phyloP scores from a whole-genome alignment of 1,140 invertebrate species.

The Caenorhabditis inopinata region DNA sequence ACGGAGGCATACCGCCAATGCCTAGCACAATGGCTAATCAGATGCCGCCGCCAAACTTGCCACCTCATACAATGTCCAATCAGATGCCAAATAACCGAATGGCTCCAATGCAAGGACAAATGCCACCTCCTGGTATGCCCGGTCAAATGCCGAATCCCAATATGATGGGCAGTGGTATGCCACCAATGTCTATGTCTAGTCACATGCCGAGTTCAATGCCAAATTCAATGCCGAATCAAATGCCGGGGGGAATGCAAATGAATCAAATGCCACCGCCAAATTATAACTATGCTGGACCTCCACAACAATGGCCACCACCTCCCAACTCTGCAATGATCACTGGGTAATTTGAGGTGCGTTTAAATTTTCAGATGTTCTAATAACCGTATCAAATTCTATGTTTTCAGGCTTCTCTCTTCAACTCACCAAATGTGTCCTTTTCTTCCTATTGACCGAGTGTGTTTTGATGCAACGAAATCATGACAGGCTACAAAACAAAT shows the following conservation, averaged over 20 bases:
- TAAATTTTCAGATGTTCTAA: background rate
- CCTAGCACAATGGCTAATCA: slow-evolving; percentile 9
- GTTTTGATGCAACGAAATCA: slow-evolving; percentile 16
- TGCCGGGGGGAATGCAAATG: background rate
- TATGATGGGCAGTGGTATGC: background rate
- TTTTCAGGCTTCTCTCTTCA: background rate
- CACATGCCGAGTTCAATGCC: slow-evolving; percentile 6
- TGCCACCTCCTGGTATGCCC: background rate
- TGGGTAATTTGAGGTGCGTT: slow-evolving; percentile 3
- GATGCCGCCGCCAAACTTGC: background rate
- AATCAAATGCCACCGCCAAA: slow-evolving; percentile 35
- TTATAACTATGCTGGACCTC: slow-evolving; percentile 21
- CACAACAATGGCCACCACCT: slow-evolving; percentile 23
- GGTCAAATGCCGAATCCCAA: slow-evolving; percentile 13
- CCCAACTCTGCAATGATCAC: slow-evolving; percentile 41
- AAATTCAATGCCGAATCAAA: background rate
- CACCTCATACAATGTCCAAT: background rate
- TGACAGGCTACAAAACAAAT: slow-evolving; percentile 10
- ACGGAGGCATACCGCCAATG: background rate
- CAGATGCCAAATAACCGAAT: slow-evolving; percentile 20
- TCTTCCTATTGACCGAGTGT: background rate
- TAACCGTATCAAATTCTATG: background rate
- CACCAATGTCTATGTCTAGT: slow-evolving; percentile 5
- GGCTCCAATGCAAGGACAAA: slow-evolving; percentile 15
- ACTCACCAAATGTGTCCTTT: background rate